phyloP scores from a whole-genome alignment of 2,888 invertebrate species.

The Ypsolopha scabrella region DNA sequence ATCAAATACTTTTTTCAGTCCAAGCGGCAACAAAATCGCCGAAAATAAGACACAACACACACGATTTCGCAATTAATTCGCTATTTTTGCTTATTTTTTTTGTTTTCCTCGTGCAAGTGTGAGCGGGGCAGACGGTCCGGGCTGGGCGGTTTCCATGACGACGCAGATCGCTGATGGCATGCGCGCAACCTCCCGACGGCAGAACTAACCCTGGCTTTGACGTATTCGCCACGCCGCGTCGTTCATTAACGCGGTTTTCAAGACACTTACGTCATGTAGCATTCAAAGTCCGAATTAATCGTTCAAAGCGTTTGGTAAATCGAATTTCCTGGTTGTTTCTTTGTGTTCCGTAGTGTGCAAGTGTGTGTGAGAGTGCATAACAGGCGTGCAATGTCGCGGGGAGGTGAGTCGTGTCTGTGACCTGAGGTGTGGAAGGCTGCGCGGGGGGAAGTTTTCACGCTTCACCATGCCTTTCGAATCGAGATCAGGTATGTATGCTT shows the following conservation, averaged over 20 bases:
- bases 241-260: slow-evolving; percentile 29
- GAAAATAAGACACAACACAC: slow-evolving; percentile 13
- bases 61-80: slow-evolving; percentile 64
- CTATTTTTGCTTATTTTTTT: slow-evolving; percentile 60
- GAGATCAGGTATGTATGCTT: slow-evolving; percentile 63
- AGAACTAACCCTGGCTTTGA: slow-evolving; percentile 41
- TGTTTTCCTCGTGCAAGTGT: slow-evolving; percentile 24
- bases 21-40: no score
- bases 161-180: slow-evolving; percentile 56
- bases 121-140: slow-evolving; percentile 51
- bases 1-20: no score
- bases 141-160: slow-evolving; percentile 53
- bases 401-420: slow-evolving; percentile 44
- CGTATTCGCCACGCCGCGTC: slow-evolving; percentile 52
- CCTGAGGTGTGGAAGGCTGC: slow-evolving; percentile 31
- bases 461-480: slow-evolving; percentile 62
- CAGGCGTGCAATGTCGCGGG: slow-evolving; percentile 43
- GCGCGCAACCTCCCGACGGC: slow-evolving; percentile 58
- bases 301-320: slow-evolving; percentile 13
- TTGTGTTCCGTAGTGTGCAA: slow-evolving; percentile 17
- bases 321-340: slow-evolving; percentile 25
- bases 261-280: slow-evolving; percentile 43
- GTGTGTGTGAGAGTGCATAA: slow-evolving; percentile 44
- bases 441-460: slow-evolving; percentile 46
- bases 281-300: slow-evolving; percentile 23